These are phyloP conservation scores for Mobula birostris DNA, from an alignment of 2,113 vertebrate genomes.

Conservation along the genomic window DNA sequence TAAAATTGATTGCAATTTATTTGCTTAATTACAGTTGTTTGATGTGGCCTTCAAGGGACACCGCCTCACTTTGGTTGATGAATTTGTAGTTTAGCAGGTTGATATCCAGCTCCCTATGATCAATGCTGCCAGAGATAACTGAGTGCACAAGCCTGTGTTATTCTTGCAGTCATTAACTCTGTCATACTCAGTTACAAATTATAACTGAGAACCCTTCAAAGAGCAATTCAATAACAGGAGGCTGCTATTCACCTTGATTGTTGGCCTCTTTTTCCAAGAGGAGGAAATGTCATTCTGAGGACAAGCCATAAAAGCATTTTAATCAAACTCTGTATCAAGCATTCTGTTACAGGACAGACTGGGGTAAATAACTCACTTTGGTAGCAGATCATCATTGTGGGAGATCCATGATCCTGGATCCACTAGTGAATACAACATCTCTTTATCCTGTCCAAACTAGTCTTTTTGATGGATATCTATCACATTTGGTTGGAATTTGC, in stretches of 20 bases:
- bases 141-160: neutral
- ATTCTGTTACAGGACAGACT: neutral
- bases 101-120: neutral
- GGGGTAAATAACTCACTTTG: neutral
- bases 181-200: neutral
- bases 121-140: neutral
- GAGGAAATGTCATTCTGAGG: neutral
- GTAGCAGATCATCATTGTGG: too few relatives aligned
- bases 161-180: neutral
- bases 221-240: neutral
- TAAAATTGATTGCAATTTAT: neutral
- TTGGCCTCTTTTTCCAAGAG: neutral
- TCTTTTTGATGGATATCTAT: too few relatives aligned
- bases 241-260: neutral
- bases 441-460: too few relatives aligned
- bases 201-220: neutral
- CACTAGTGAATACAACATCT: too few relatives aligned
- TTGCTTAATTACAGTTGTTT: neutral
- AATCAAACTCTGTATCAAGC: neutral
- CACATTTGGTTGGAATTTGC: too few relatives aligned
- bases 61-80: neutral
- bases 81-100: neutral
- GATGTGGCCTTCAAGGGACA: neutral
- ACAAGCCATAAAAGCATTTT: neutral
- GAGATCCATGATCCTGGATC: too few relatives aligned